Base-by-base conservation (phyloP, 1,140 invertebrate genomes). In the Lanistes nyassanus region DNA sequence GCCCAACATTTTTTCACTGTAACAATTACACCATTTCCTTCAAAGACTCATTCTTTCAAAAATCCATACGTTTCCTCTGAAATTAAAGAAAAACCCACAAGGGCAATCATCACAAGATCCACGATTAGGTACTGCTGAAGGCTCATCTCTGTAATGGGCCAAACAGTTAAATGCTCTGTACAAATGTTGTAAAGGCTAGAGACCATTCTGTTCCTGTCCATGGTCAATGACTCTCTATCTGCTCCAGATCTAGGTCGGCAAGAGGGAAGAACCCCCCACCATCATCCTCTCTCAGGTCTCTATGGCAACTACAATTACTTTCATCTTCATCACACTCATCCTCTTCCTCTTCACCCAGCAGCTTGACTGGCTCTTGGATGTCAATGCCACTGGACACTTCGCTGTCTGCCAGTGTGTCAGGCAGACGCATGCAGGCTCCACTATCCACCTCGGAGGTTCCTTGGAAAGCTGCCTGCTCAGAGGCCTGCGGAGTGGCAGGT, bases 181-280 rank as follows among this genome's bases (percentile, higher is more conserved):
- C 42, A 47, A 47, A 47, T 16, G 5, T 47, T 13, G 19, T 47
- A 47, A 47, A 47, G 42, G 42, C 42, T 47, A 47, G 19, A 47
- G 9, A 47, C 42, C 19, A 16, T 47, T 47, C 19, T 47, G 9
- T 47, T 47, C 19, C 19, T 47, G 42, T 47, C 42, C 42, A 47
- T 47, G 42, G 42, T 79, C 77, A 83, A 65, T 85, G 81, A 67
- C 80, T 86, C 73, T 86, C 84, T 75, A 86, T 86, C 75, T 86
- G 81, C 71, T 86, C 82, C 56, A 86, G 75, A 82, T 86, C 84
- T 36, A 86, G 77, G 65, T 86, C 84, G 47, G 80, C 79, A 21
- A 86, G 67, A 26, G 82, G 79, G 71, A 84, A 85, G 58, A 85
- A 76, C 74, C 81, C 82, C 65, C 80, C 76, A 19, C 77, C 79